Base-by-base conservation (phyloP, 2,888 invertebrate genomes). In the Pyrochroa serraticornis region DNA sequence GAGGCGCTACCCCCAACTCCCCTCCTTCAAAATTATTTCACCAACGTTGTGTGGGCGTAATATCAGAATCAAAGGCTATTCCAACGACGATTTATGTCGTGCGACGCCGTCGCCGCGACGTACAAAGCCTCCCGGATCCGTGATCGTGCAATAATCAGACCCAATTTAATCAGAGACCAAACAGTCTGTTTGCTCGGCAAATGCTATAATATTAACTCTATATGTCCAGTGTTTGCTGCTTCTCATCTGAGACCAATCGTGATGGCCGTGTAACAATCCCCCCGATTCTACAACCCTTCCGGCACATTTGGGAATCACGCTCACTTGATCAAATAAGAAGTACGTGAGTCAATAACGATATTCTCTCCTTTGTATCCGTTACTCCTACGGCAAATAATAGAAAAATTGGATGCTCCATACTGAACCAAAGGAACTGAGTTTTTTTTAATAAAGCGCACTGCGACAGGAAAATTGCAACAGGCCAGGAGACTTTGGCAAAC, bases 171-270 rank as follows among this genome's bases (percentile, higher is more conserved):
- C 72, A 71, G 67, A 71, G 68, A 66, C 67, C 70, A 74, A 74
- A 73, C 67, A 70, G 62, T 58, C 50, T 72, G 71, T 74, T 73
- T 73, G 64, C 68, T 69, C 66, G 63, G 66, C 71, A 71, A 73
- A 74, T 72, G 69, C 68, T 73, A 65, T 72, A 72, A 74, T 74
- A 73, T 73, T 71, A 73, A 73, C 73, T 67, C 70, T 69, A 62
- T 70, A 70, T 71, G 74, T 73, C 71, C 72, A 69, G 66, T 72
- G 70, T 72, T 73, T 73, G 69, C 70, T 66, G 58, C 59, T 66
- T 65, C 71, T 71, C 71, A 68, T 72, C 70, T 71, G 71, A 71
- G 71, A 71, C 71, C 71, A 68, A 72, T 73, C 71, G 67, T 61
- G 58, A 58, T 63, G 60, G 63, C 63, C 62, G 54, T 54, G 55